A percentile compares a stretch with the other conserved stretches of the same genome.
These are phyloP conservation scores for Eledona agricola DNA, from an alignment of 2,888 invertebrate species.

Conservation along the genomic window DNA sequence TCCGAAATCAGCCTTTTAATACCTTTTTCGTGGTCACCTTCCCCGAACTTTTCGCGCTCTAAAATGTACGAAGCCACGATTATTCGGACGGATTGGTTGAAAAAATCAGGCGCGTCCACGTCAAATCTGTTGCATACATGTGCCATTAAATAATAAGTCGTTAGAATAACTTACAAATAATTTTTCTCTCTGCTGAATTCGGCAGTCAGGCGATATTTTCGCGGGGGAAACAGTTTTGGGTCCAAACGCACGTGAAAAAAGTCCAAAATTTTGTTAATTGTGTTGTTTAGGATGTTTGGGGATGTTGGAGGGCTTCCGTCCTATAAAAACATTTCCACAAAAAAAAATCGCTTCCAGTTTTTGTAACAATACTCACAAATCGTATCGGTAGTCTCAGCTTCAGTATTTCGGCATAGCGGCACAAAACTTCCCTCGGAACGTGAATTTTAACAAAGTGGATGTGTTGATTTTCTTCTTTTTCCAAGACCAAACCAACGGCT, in stretches of 20 bases:
- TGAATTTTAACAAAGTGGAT: conserved; percentile 78
- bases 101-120: conserved; percentile 72
- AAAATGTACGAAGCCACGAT: conserved; percentile 80
- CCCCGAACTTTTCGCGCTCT: conserved; percentile 72
- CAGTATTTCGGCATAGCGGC: conserved; percentile 78
- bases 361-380: conserved; percentile 64
- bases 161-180: conserved; percentile 69
- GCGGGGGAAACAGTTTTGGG: conserved; percentile 68
- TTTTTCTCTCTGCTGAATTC: conserved; percentile 76
- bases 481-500: conserved; percentile 69
- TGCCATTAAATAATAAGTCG: background rate
- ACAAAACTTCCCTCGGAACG: conserved; percentile 75
- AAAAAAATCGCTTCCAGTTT: no score
- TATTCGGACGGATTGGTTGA: conserved; percentile 71
- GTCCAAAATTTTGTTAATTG: conserved; percentile 62
- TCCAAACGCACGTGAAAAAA: conserved; percentile 68
- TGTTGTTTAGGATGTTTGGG: conserved; percentile 44
- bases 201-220: conserved; percentile 71
- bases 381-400: conserved; percentile 82
- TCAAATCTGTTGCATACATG: conserved; percentile 68
- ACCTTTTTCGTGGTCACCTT: conserved; percentile 69
- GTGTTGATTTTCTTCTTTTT: conserved; percentile 70
- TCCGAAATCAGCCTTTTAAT: conserved; percentile 73
- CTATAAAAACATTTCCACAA: conserved; percentile 16
- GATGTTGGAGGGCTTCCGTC: conserved; percentile 43